A percentile compares a stretch with the other conserved stretches of the same genome.
Conservation (phyloP, 2,113 vertebrate genomes). For the Alligator sinensis region DNA sequence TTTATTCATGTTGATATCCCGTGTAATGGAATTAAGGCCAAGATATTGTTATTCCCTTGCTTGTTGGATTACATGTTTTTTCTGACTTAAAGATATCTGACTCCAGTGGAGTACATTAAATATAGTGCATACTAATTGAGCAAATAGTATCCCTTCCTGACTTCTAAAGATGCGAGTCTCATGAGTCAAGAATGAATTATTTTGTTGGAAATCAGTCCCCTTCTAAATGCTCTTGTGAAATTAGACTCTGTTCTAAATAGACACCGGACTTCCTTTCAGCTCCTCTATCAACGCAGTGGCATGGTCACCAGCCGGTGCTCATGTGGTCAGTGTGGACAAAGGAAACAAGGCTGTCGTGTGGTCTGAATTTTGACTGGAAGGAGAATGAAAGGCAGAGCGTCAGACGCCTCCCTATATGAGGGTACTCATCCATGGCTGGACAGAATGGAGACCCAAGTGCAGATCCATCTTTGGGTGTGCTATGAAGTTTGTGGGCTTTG, state of each 20-base stretch:
- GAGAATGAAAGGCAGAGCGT: not conserved
- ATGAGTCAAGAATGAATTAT: not conserved
- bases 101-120: not conserved
- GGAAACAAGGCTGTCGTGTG: slow-evolving; percentile 93
- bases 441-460: not conserved
- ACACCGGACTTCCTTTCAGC: slow-evolving; percentile 76
- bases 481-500: not conserved
- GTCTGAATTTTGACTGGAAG: slow-evolving; percentile 87
- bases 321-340: slow-evolving; percentile 95
- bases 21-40: not conserved
- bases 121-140: not conserved
- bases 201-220: not conserved
- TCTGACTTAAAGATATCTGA: not conserved
- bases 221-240: not conserved
- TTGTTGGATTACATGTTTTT: not conserved
- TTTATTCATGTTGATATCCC: not conserved
- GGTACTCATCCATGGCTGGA: not conserved
- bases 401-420: not conserved
- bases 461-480: not conserved
- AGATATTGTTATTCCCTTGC: not conserved
- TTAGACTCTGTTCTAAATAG: not conserved
- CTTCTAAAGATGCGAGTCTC: not conserved
- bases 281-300: slow-evolving; percentile 93
- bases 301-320: slow-evolving; percentile 90
- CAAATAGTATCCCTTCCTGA: not conserved